phyloP scores from a whole-genome alignment of 35 echinoderm and acorn worm genomes.

The Lytechinus pictus region DNA sequence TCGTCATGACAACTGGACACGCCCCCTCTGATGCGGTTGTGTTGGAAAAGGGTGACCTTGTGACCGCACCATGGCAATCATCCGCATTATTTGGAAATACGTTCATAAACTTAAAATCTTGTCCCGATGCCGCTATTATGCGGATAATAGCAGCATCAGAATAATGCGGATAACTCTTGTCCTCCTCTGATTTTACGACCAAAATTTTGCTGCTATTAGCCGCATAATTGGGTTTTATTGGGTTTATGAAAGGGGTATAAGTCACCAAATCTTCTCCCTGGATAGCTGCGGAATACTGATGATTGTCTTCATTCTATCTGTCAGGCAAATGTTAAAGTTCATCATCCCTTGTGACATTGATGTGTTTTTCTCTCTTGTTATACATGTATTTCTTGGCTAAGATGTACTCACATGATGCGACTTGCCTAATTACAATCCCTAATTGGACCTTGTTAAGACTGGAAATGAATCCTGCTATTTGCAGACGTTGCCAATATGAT shows the following conservation, averaged over 20 bases:
- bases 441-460: not conserved
- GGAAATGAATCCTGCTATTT: not conserved
- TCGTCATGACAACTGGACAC: no score
- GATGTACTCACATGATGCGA: not conserved
- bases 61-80: no score
- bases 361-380: not conserved
- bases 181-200: no score
- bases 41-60: no score
- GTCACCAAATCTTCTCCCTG: not conserved
- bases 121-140: no score
- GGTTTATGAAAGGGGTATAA: not conserved
- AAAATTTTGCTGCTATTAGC: no score
- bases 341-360: not conserved
- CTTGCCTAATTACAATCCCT: not conserved
- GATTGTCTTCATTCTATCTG: not conserved
- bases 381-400: not conserved
- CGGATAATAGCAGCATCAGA: no score
- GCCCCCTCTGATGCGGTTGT: no score
- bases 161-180: no score
- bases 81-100: no score
- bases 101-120: no score
- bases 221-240: no score
- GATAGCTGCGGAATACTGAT: not conserved
- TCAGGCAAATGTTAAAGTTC: conserved; percentile 3
- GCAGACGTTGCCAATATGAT: not conserved